Conservation (phyloP, 2,797 vertebrate species). For the Brachyrhaphis roseni region DNA sequence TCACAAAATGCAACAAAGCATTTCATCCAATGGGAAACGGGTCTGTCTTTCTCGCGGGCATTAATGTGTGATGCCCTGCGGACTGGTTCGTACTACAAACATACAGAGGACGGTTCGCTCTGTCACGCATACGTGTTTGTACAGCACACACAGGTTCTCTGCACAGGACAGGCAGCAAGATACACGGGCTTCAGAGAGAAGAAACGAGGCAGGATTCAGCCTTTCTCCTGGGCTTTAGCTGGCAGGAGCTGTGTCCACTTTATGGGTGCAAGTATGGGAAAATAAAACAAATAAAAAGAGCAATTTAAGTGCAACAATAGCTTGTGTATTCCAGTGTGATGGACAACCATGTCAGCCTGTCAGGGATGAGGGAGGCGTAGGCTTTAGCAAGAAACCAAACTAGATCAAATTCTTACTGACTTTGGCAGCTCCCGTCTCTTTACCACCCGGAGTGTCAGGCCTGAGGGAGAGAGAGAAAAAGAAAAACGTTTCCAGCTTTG, state of each 20-base stretch:
- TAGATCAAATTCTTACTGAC: conserved; percentile 99
- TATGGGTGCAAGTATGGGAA: neutral
- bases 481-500: neutral
- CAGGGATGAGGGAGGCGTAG: conserved; percentile 86
- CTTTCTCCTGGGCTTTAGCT: neutral
- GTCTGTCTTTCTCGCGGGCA: conserved; percentile 2
- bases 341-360: conserved; percentile 85
- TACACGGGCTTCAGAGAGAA: conserved; percentile 13
- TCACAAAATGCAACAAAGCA: neutral
- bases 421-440: conserved; percentile 99
- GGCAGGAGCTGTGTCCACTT: conserved; percentile 47
- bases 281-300: conserved; percentile 7
- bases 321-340: conserved; percentile 74
- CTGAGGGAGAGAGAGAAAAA: conserved; percentile 63
- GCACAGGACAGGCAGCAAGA: conserved; percentile 10
- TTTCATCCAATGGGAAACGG: conserved; percentile 12
- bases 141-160: conserved; percentile 32
- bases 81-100: conserved; percentile 19
- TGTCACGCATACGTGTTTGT: conserved; percentile 35
- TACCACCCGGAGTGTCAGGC: conserved; percentile 93
- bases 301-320: conserved; percentile 57
- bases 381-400: conserved; percentile 89
- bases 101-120: conserved; percentile 25
- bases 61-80: conserved; percentile 1
- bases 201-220: neutral